Evolutionary conservation across 2,113 vertebrate species (phyloP).

Genomic region (Lagopus leucura): DNA sequence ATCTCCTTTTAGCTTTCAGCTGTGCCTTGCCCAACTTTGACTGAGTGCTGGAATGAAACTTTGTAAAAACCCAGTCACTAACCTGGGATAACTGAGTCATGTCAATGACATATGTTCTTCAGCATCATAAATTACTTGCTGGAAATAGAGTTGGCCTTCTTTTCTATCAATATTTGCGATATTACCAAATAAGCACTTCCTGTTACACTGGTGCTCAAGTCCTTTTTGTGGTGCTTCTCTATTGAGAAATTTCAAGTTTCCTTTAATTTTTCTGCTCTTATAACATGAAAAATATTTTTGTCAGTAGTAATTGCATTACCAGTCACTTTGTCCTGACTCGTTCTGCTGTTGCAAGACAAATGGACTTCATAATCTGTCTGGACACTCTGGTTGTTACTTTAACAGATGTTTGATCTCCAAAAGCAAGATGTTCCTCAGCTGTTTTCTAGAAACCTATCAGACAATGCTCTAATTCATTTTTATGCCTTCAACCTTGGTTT

Average conservation of each 20-base stretch:
- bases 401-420: conserved; percentile 55
- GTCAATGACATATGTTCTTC: neutral
- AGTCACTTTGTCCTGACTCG: conserved; percentile 33
- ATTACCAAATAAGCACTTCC: neutral
- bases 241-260: neutral
- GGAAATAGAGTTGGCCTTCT: neutral
- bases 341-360: neutral
- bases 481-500: conserved; percentile 42
- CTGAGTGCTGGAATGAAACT: neutral
- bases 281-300: conserved; percentile 52
- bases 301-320: conserved; percentile 52
- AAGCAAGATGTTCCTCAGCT: conserved; percentile 40
- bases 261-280: conserved; percentile 2
- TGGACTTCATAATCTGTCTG: conserved; percentile 36
- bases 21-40: neutral
- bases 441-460: conserved; percentile 32
- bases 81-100: neutral
- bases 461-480: conserved; percentile 31
- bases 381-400: conserved; percentile 45
- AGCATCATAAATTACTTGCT: neutral
- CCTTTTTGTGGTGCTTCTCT: neutral
- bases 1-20: neutral
- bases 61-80: neutral
- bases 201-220: neutral
- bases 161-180: neutral